phyloP scores from a whole-genome alignment of 2,888 invertebrate species.

The Nymphalis polychloros region DNA sequence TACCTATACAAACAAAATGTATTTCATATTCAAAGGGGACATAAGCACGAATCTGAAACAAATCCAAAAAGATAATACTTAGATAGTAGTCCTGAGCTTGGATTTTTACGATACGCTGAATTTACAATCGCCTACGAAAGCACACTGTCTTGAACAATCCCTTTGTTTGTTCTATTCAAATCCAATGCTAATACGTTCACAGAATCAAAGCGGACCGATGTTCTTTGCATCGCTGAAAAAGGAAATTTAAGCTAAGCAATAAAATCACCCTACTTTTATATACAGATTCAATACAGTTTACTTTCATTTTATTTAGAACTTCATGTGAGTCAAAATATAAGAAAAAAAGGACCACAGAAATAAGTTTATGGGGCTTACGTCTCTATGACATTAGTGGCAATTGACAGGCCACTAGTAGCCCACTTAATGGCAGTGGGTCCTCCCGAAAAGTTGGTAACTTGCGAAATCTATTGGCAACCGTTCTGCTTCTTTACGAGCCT shows the following conservation, averaged over 20 bases:
- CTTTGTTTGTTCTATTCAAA: constrained; percentile 82
- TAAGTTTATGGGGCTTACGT: constrained; percentile 32
- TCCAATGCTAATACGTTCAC: constrained; percentile 79
- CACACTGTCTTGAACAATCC: constrained; percentile 78
- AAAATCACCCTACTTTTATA: constrained; percentile 48
- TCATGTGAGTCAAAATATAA: constrained; percentile 2
- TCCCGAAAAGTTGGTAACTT: constrained; percentile 75
- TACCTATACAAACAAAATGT: constrained; percentile 5
- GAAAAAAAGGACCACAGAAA: constrained; percentile 20
- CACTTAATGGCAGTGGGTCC: constrained; percentile 68
- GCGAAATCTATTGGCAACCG: constrained; percentile 73
- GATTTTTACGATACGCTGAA: constrained; percentile 77
- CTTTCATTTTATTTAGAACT: constrained; percentile 14
- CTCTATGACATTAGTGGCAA: constrained; percentile 44
- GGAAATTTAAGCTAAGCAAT: constrained; percentile 63
- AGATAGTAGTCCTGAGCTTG: constrained; percentile 37
- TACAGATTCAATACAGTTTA: constrained; percentile 26
- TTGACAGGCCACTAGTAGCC: constrained; percentile 65
- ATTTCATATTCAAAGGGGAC: constrained; percentile 25
- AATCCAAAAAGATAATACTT: constrained; percentile 39
- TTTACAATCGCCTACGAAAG: constrained; percentile 80
- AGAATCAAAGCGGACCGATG: constrained; percentile 77
- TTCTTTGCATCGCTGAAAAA: constrained; percentile 67
- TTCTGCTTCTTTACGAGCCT: constrained; percentile 73
- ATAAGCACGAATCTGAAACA: constrained; percentile 41